A percentile compares a stretch with the other conserved stretches of the same genome.
Conservation (phyloP, 2,888 invertebrate species). For the Timandra comae region DNA sequence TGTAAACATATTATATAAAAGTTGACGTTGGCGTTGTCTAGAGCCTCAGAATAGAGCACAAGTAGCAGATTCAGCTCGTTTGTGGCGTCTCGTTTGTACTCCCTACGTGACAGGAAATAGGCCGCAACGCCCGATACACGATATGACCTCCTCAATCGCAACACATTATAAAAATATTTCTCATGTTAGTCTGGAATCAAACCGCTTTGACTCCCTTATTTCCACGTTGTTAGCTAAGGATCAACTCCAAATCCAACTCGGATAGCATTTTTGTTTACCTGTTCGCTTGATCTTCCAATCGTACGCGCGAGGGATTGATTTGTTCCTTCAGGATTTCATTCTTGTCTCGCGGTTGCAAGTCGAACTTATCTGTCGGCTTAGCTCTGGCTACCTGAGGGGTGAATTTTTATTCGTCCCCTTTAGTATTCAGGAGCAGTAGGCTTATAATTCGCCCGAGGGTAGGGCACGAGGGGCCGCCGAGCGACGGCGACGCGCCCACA, state of each 20-base stretch:
- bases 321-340: slow-evolving; percentile 54
- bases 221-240: slow-evolving; percentile 51
- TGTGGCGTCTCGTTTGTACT: slow-evolving; percentile 43
- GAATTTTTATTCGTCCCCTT: slow-evolving; percentile 60
- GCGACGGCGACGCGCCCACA: slow-evolving; percentile 42
- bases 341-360: slow-evolving; percentile 43
- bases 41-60: slow-evolving; percentile 16
- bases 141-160: slow-evolving; percentile 8
- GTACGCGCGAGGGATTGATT: slow-evolving; percentile 54
- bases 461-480: slow-evolving; percentile 46
- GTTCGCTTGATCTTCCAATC: slow-evolving; percentile 50
- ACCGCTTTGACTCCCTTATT: slow-evolving; percentile 35
- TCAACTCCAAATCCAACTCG: slow-evolving; percentile 46
- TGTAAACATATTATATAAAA: too few relatives aligned
- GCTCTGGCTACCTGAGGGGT: slow-evolving; percentile 60
- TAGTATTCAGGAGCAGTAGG: slow-evolving; percentile 64
- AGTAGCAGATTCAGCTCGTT: slow-evolving; percentile 32
- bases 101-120: slow-evolving; percentile 51
- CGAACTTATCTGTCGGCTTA: slow-evolving; percentile 65
- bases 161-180: slow-evolving; percentile 21
- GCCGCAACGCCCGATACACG: slow-evolving; percentile 28
- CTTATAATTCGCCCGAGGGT: slow-evolving; percentile 65
- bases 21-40: too few relatives aligned
- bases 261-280: slow-evolving; percentile 50
- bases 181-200: slow-evolving; percentile 22